Evolutionary conservation across 2,797 vertebrate species (phyloP).

Genomic region (Knipowitschia caucasica): DNA sequence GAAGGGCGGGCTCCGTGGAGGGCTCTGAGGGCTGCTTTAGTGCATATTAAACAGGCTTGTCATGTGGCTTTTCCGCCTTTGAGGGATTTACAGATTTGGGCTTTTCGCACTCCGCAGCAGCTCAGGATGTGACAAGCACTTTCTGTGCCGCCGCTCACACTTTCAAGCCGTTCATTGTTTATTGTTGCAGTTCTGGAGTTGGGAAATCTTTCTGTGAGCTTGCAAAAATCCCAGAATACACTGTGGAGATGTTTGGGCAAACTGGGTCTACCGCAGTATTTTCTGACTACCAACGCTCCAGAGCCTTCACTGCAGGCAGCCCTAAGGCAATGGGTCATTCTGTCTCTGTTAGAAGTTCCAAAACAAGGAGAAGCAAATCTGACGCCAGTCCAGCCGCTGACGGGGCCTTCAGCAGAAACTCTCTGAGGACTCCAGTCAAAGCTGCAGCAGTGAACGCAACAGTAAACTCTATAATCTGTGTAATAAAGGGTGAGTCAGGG

Average conservation of each 20-base stretch:
- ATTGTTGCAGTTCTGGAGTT: slow-evolving; percentile 35
- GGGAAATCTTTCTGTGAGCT: slow-evolving; percentile 39
- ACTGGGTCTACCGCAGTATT: slow-evolving; percentile 17
- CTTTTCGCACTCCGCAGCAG: slow-evolving; percentile 51
- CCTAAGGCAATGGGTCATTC: slow-evolving; percentile 49
- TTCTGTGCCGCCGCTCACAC: slow-evolving; percentile 35
- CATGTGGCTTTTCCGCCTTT: slow-evolving; percentile 48
- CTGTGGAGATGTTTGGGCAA: slow-evolving; percentile 20
- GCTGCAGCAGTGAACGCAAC: slow-evolving; percentile 23
- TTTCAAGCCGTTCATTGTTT: slow-evolving; percentile 43
- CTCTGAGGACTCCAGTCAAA: slow-evolving; percentile 28
- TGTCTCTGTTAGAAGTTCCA: slow-evolving; percentile 32
- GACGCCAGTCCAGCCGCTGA: slow-evolving; percentile 41
- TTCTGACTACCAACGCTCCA: slow-evolving; percentile 36
- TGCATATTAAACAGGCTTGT: slow-evolving; percentile 65
- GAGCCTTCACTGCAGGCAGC: slow-evolving; percentile 36
- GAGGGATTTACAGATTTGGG: slow-evolving; percentile 62
- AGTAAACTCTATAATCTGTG: slow-evolving; percentile 27
- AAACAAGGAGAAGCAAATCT: slow-evolving; percentile 31
- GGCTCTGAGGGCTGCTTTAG: slow-evolving; percentile 42
- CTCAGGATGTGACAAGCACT: slow-evolving; percentile 41
- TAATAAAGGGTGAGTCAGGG: slow-evolving; percentile 20
- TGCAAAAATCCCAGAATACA: slow-evolving; percentile 27
- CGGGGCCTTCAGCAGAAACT: slow-evolving; percentile 37
- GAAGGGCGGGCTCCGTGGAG: slow-evolving; percentile 38